Conservation (phyloP, 2,888 invertebrate species). For the Pelosia muscerda region DNA sequence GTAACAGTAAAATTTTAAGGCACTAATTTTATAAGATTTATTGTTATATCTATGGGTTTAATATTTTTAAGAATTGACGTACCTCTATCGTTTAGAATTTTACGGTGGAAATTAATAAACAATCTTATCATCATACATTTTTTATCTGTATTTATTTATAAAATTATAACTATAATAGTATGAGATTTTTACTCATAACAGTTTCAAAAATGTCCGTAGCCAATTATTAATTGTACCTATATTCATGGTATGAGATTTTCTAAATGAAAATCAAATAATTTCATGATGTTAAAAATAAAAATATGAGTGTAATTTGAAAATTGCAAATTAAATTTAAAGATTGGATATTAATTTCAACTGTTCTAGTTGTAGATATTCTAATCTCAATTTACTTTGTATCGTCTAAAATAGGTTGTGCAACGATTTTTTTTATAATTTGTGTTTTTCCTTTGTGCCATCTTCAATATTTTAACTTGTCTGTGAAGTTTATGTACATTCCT, state of each 20-base stretch:
- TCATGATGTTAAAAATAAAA: background rate
- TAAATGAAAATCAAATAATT: no score
- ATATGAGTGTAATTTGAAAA: background rate
- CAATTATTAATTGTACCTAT: background rate
- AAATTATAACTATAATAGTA: no score
- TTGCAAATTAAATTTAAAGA: background rate
- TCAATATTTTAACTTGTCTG: slow-evolving; percentile 30
- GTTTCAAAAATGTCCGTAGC: background rate
- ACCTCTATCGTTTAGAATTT: slow-evolving; percentile 44
- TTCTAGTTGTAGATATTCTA: slow-evolving; percentile 47
- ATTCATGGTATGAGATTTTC: no score
- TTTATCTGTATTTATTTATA: background rate
- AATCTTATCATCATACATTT: background rate
- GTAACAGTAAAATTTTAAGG: slow-evolving; percentile 35
- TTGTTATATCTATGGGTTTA: slow-evolving; percentile 48
- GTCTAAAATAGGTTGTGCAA: slow-evolving; percentile 72
- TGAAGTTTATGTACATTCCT: slow-evolving; percentile 21
- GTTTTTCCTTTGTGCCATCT: slow-evolving; percentile 51
- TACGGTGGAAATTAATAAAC: slow-evolving; percentile 14
- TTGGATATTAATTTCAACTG: slow-evolving; percentile 16
- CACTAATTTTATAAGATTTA: slow-evolving; percentile 38
- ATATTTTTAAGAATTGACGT: slow-evolving; percentile 47
- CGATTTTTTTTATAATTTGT: slow-evolving; percentile 55
- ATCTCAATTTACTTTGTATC: slow-evolving; percentile 47
- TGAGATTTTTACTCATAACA: background rate